phyloP scores from a whole-genome alignment of 1,140 invertebrate genomes.

The Teleogryllus occipitalis region DNA sequence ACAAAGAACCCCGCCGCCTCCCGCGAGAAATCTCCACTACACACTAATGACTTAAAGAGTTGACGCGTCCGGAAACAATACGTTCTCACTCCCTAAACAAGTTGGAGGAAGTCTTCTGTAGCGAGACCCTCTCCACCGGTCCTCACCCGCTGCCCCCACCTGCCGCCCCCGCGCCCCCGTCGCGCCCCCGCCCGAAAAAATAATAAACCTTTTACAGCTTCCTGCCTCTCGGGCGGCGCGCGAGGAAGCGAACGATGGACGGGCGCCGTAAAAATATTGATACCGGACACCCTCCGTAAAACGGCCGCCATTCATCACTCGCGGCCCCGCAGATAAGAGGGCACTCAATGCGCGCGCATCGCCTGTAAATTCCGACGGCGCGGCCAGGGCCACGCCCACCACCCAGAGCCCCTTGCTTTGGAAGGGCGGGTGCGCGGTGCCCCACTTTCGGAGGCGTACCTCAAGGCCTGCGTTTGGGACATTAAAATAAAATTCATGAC shows the following conservation, averaged over 20 bases:
- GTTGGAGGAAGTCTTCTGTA: background rate
- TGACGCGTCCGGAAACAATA: no score
- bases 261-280: background rate
- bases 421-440: no score
- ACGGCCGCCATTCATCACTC: background rate
- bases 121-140: background rate
- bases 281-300: background rate
- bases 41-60: no score
- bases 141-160: background rate
- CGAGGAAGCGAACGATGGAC: background rate
- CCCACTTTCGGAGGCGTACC: no score
- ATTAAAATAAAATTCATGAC: no score
- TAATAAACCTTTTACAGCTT: conserved; percentile 5
- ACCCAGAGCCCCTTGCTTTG: background rate
- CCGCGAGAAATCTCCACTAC: no score
- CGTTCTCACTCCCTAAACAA: no score
- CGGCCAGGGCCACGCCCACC: background rate
- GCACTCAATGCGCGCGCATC: background rate
- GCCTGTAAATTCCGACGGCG: background rate
- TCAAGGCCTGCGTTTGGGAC: no score
- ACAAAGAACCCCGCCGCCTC: no score
- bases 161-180: no score
- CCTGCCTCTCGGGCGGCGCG: background rate
- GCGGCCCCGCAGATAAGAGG: background rate
- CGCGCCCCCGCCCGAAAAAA: background rate